Conservation (phyloP, 2,888 invertebrate genomes). For the Chrysina gloriosa region DNA sequence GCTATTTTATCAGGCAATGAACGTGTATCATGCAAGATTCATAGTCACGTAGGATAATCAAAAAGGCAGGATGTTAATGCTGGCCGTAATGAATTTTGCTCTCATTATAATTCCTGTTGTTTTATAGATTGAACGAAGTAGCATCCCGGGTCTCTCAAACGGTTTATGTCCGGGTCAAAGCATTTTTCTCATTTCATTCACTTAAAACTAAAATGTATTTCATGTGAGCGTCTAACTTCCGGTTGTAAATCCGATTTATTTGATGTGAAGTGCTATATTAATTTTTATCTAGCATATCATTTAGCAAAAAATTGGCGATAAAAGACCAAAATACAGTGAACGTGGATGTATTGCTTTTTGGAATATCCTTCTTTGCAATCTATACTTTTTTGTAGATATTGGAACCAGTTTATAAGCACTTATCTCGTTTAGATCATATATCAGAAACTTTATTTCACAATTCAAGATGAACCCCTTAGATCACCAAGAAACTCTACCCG, state of each 20-base stretch:
- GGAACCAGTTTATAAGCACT: too few species aligned
- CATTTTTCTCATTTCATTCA: neutral
- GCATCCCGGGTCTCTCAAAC: neutral
- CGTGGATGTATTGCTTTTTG: too few species aligned
- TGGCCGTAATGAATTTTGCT: neutral
- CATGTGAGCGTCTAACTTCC: neutral
- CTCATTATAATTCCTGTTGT: neutral
- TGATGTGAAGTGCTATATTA: neutral
- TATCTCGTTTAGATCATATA: too few species aligned
- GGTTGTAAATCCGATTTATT: neutral
- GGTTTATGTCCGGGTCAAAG: neutral
- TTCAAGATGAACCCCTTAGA: too few species aligned
- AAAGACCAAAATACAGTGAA: too few species aligned
- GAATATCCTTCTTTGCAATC: too few species aligned
- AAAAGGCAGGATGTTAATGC: constrained; percentile 6
- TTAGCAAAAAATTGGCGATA: too few species aligned
- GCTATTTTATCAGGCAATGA: neutral
- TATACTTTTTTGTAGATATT: too few species aligned
- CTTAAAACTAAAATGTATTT: neutral
- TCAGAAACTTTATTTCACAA: too few species aligned
- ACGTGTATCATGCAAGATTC: neutral
- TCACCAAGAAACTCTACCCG: too few species aligned
- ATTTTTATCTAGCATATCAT: too few species aligned
- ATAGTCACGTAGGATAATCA: constrained; percentile 10
- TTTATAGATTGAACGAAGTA: neutral